Evolutionary conservation across 1,140 invertebrate species (phyloP), one percentile per base, ranked within the genome.

Genomic region (Zaprionus capensis): DNA sequence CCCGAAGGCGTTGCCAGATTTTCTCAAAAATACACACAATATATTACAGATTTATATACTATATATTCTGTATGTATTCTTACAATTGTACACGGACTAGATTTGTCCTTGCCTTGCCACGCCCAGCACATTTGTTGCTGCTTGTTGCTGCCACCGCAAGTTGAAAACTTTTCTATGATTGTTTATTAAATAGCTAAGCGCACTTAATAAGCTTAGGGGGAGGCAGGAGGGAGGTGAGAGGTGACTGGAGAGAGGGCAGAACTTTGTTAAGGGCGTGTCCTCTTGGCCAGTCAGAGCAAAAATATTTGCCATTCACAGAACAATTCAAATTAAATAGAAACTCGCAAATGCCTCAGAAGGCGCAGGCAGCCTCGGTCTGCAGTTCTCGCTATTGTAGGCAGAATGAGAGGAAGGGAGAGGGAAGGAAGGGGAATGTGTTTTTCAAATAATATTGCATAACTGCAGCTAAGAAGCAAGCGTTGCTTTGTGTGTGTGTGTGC

Each of bases 361-460:
- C 38, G 15, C 3, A 38, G 7, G 15, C 9, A 24, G 20, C 7
- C 56, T 22, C 56, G 20, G 56, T 12, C 26, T 28, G 2, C 22
- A 38, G 24, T 49, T 12, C 5, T 61, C 2, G 38, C n/a, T 24
- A 28, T 17, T 41, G 56, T 44, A 22, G 41, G 22, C 38, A 5
- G 51, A 7, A 2, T 12, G 4, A 5, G 2, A 12, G 12, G 28
- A 53, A 5, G 14, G 7, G 24, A 31, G 22, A 12, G 38, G 31
- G 53, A 28, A 3, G 6, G 1, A n/a, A 15, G 34, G 41, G 59
- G 72, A 64, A 90, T 90, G 74, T 81, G 78, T 71, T 82, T 71
- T 84, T 88, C 73, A 84, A 88, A 88, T 84, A 88, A 84, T 84
- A 90, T 88, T 84, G 78, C 81, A 88, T 90, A 88, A 73, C 85